Conservation (phyloP, 2,797 vertebrate species). For the Falco cherrug region DNA sequence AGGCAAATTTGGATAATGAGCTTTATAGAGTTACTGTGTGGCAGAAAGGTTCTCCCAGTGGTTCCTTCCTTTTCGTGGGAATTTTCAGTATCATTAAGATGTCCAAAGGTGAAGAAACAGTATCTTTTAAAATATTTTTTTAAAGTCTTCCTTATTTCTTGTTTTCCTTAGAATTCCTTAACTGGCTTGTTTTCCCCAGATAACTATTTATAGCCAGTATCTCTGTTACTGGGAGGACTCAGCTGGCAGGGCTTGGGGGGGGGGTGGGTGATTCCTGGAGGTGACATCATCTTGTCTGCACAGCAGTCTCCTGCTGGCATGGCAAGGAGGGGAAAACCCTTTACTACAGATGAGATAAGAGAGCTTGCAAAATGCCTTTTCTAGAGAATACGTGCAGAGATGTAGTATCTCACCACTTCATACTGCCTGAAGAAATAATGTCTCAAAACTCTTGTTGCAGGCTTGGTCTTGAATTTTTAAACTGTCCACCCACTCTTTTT, state of each 20-base stretch:
- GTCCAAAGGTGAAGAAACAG: not conserved
- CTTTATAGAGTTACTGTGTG: not conserved
- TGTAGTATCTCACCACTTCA: not conserved
- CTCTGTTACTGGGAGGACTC: constrained; percentile 48
- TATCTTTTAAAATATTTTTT: not conserved
- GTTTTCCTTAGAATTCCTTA: constrained; percentile 23
- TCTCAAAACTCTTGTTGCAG: not conserved
- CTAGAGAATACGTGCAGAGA: not conserved
- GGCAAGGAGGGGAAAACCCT: constrained; percentile 14
- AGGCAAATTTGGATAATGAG: not conserved
- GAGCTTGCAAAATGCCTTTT: constrained; percentile 40
- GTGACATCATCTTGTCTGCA: constrained; percentile 65
- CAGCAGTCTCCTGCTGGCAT: constrained; percentile 50
- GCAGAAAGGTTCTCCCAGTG: not conserved
- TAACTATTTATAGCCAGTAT: constrained; percentile 72
- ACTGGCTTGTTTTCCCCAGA: constrained; percentile 43
- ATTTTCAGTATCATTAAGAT: not conserved
- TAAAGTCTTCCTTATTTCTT: not conserved
- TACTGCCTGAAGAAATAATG: not conserved
- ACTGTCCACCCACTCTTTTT: not conserved
- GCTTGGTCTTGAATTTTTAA: constrained; percentile 11
- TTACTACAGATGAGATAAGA: not conserved
- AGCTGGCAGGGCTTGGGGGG: constrained; percentile 69
- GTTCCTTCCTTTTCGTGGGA: not conserved
- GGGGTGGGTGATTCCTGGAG: constrained; percentile 70